These are phyloP conservation scores for Daphoenositta chrysoptera DNA, from an alignment of 2,113 vertebrate genomes.

Conservation along the genomic window DNA sequence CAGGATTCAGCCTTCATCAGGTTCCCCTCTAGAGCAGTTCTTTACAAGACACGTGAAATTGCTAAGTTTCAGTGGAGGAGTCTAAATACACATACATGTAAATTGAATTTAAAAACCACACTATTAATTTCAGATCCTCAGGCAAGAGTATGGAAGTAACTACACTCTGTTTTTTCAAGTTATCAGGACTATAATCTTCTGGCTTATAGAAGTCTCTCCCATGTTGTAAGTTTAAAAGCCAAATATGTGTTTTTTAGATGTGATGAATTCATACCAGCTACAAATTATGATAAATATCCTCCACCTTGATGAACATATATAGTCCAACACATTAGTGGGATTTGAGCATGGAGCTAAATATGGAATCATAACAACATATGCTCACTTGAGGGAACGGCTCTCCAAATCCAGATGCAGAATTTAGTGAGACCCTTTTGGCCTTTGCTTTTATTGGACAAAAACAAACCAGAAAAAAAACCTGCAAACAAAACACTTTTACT, in stretches of 20 bases:
- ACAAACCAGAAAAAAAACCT: neutral
- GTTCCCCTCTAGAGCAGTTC: neutral
- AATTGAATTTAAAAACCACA: conserved; percentile 23
- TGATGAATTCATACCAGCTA: conserved; percentile 2
- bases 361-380: neutral
- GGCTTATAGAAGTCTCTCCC: neutral
- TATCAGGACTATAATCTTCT: conserved; percentile 27
- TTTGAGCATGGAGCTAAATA: neutral
- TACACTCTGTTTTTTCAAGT: conserved; percentile 12
- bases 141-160: conserved; percentile 39
- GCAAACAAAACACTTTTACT: neutral
- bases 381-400: neutral
- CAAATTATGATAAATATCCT: neutral
- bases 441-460: neutral
- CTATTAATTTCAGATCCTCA: conserved; percentile 57
- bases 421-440: neutral
- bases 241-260: neutral
- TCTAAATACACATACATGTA: conserved; percentile 40
- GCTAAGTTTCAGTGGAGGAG: conserved; percentile 1
- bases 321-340: neutral
- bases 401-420: neutral
- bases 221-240: neutral
- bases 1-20: neutral
- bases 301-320: neutral
- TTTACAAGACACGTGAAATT: conserved; percentile 39